phyloP scores from a whole-genome alignment of 2,888 invertebrate species.

The Anagyrus pseudococci region DNA sequence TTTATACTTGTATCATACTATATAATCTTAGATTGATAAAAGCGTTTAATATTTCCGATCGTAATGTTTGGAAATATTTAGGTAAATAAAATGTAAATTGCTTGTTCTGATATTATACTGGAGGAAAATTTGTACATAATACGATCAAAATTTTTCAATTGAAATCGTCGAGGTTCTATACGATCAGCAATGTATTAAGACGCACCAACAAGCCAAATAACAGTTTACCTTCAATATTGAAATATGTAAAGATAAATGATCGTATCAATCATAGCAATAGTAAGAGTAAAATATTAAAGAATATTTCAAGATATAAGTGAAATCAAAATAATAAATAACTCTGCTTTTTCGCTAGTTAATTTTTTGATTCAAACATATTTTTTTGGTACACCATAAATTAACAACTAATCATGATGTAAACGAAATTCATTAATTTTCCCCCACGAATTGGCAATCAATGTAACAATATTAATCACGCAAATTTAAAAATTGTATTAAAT shows the following conservation, averaged over 20 bases:
- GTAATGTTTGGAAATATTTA: slow-evolving; percentile 29
- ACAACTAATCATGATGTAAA: too few species aligned
- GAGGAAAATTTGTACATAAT: slow-evolving; percentile 32
- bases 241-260: slow-evolving; percentile 31
- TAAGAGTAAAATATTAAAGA: slow-evolving; percentile 14
- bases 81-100: slow-evolving; percentile 32
- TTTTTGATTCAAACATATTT: not conserved
- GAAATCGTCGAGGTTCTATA: slow-evolving; percentile 19
- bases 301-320: slow-evolving; percentile 15
- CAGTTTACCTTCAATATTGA: slow-evolving; percentile 31
- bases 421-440: too few species aligned
- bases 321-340: slow-evolving; percentile 34
- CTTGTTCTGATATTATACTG: slow-evolving; percentile 32
- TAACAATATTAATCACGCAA: too few species aligned
- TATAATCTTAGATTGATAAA: slow-evolving; percentile 19
- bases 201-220: slow-evolving; percentile 32
- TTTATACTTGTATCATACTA: slow-evolving; percentile 25
- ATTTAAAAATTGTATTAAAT: too few species aligned
- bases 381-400: too few species aligned
- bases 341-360: slow-evolving; percentile 25
- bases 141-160: slow-evolving; percentile 34
- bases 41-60: slow-evolving; percentile 19
- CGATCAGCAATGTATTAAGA: slow-evolving; percentile 18
- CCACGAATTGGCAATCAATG: too few species aligned
- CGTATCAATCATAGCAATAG: too few species aligned